These are phyloP conservation scores for Sitta carolinensis DNA, from an alignment of 2,797 vertebrate species.

Conservation along the genomic window DNA sequence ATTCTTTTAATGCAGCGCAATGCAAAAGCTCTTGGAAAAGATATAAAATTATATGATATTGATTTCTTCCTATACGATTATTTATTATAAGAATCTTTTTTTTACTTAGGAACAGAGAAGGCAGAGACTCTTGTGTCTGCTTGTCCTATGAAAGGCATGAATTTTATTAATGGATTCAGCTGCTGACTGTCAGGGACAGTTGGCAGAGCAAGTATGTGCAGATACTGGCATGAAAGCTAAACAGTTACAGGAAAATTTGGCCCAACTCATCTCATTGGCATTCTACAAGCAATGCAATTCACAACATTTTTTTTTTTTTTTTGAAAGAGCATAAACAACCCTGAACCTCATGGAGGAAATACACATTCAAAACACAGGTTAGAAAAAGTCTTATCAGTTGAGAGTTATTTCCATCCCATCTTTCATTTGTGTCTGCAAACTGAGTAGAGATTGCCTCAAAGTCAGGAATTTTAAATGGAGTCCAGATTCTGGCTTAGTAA, in stretches of 20 bases:
- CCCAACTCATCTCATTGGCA: fast-evolving
- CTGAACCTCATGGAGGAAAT: neutral
- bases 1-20: neutral
- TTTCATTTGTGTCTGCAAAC: neutral
- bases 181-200: neutral
- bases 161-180: neutral
- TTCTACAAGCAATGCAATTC: neutral
- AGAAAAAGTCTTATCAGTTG: neutral
- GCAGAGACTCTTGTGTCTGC: neutral
- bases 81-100: neutral
- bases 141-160: neutral
- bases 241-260: neutral
- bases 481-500: neutral
- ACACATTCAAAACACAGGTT: neutral
- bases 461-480: neutral
- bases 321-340: neutral
- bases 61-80: neutral
- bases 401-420: neutral
- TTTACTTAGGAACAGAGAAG: neutral
- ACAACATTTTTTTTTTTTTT: neutral
- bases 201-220: neutral
- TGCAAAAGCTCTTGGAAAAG: neutral
- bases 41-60: neutral
- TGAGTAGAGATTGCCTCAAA: neutral
- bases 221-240: neutral